Evolutionary conservation across 2,113 vertebrate species (phyloP), one percentile per base, ranked within the genome.

Genomic region (Pampusana beccarii): DNA sequence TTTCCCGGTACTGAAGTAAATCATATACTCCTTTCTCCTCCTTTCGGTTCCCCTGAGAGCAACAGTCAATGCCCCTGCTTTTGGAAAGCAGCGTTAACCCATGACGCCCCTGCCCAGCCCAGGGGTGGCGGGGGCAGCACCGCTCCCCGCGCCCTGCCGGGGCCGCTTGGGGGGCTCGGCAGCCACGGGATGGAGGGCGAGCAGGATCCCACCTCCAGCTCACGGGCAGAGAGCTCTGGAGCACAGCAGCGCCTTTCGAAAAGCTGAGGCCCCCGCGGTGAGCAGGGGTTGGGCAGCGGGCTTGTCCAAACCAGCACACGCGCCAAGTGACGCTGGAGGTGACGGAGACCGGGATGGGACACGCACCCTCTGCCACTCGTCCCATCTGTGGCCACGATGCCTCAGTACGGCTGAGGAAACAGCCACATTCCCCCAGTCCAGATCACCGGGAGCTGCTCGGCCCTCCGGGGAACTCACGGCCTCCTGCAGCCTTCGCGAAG

Each of bases 1-100:
- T 82, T 82, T 80, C 88, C 93, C 67, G 61, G 80, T 57, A 78
- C 92, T 62, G 62, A 80, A 96, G 83, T 38, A 67, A 88, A 46
- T 51, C 56, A n/a, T 11, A 50, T 20, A 36, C 56, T 90, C 65
- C 54, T 89, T 88, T 51, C 80, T 93, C 86, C 77, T 88, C 78
- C 80, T 91, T 88, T 51, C 86, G 46, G 67, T 36, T 72, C 81
- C 86, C 86, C 96, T 92, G 95, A 84, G 51, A 88, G 29, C 81
- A 66, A 44, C 0, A 2, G 69, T 26, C 94, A 80, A 7, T 48
- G 88, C 33, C 72, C 46, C 56, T 80, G 82, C 69, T 78, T 70
- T 64, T 46, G 53, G 80, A 82, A 86, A 71, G 13, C 72, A 83
- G 72, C 90, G 78, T 83, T 61, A 78, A 62, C 56, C 26, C 64